Conservation (phyloP, 2,113 vertebrate genomes). For the Microtus richardsoni region DNA sequence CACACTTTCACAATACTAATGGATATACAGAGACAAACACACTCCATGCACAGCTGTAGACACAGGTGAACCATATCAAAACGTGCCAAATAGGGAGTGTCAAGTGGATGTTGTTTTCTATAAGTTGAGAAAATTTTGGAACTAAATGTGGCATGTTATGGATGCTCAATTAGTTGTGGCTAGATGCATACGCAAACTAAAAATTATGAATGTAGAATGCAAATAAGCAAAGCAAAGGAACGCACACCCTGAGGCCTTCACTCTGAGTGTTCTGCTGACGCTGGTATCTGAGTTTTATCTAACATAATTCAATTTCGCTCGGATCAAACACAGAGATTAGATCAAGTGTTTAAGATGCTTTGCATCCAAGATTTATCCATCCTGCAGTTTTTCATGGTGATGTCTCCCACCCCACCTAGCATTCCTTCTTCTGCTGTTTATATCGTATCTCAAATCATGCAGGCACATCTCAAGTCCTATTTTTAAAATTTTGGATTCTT, state of each 20-base stretch:
- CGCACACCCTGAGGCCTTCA: background rate
- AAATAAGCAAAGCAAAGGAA: background rate
- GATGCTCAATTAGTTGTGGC: background rate
- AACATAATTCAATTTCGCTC: slow-evolving; percentile 34
- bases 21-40: background rate
- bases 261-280: background rate
- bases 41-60: too few species aligned
- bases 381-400: background rate
- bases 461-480: background rate
- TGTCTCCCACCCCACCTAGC: background rate
- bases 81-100: background rate
- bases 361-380: background rate
- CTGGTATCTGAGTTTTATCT: slow-evolving; percentile 47
- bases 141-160: background rate
- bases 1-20: background rate
- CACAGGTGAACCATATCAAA: background rate
- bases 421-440: slow-evolving; percentile 23
- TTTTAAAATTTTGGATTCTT: background rate
- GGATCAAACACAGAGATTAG: slow-evolving; percentile 9
- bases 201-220: background rate
- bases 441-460: background rate
- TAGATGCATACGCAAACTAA: background rate
- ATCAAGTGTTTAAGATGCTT: background rate
- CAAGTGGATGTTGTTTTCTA: background rate
- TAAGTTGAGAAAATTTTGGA: background rate